Conservation (phyloP, 2,888 invertebrate genomes). For the Pyralis farinalis region DNA sequence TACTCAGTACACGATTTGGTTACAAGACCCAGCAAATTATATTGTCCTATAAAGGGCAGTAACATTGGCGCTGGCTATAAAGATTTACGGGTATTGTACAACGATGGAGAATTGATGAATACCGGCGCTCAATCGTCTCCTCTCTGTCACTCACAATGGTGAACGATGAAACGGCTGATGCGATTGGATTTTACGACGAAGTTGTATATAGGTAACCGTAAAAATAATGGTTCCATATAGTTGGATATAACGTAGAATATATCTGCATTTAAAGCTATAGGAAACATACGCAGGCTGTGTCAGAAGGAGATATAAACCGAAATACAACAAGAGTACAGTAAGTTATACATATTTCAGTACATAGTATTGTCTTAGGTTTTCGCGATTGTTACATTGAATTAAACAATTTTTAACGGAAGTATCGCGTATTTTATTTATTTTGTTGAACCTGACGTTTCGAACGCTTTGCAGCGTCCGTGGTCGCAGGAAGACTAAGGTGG, state of each 20-base stretch:
- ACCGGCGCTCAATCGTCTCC: not conserved
- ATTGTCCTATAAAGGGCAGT: not conserved
- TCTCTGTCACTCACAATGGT: constrained; percentile 1
- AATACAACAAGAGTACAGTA: too few species aligned
- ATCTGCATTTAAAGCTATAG: too few species aligned
- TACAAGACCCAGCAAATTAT: not conserved
- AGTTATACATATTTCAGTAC: too few species aligned
- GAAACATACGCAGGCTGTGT: too few species aligned
- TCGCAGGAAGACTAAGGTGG: too few species aligned
- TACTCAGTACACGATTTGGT: not conserved
- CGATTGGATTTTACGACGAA: constrained; percentile 4
- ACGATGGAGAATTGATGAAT: constrained; percentile 7
- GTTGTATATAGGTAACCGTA: constrained; percentile 3
- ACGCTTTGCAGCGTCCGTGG: too few species aligned
- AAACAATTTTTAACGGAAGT: too few species aligned
- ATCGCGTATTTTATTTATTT: too few species aligned
- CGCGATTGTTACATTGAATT: too few species aligned
- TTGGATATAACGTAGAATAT: not conserved
- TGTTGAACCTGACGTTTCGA: too few species aligned
- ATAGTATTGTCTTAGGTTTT: too few species aligned
- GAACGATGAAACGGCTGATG: not conserved
- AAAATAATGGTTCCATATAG: constrained; percentile 3
- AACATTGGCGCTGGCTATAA: constrained; percentile 3
- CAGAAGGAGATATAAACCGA: too few species aligned
- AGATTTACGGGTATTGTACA: constrained; percentile 4